Base-by-base conservation (phyloP, 2,797 vertebrate species). In the Gambusia yucatana region DNA sequence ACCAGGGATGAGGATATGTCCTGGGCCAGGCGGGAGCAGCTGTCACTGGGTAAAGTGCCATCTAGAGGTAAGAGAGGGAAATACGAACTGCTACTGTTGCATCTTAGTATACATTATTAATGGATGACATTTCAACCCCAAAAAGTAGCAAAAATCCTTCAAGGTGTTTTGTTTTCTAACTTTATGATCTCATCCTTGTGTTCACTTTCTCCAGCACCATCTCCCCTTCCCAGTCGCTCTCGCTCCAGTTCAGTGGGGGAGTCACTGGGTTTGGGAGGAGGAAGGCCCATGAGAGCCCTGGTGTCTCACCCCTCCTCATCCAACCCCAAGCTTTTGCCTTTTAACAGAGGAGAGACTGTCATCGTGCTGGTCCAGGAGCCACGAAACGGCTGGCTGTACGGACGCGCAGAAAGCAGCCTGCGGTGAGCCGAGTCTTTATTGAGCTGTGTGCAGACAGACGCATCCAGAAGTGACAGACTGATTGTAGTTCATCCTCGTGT, bases 321-420 rank as follows among this genome's bases (percentile, higher is more conserved):
- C 94, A 98, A 98, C 92, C 96, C 96, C 20, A 98, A 98, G 77
- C 95, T 99, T 84, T 95, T 99, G 33, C 96, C 94, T 0, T 99
- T 99, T 63, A 94, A 93, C 39, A 87, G 94, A 0, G 97, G 97
- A 0, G 97, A 97, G 6, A 76, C 96, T 0, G 78, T 99, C 79
- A 93, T 82, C 0, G 96, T 99, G 28, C 94, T 99, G 81, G 96
- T 96, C 71, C 96, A 95, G 0, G 97, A 99, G 47, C 97, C 97
- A 0, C 96, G 97, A 69, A 99, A 99, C 0, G 98, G 98, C 81
- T 99, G 98, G 98, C 94, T 99, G 39, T 99, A 98, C 0, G 98
- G 98, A 65, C 97, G 96, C 73, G 95, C 97, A 57, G 96, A 99
- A 89, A 94, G 95, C 88, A 96, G 93, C 0, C 88, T 97, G 77